Evolutionary conservation across 2,888 invertebrate genomes (phyloP).

Genomic region (Mythimna impura): DNA sequence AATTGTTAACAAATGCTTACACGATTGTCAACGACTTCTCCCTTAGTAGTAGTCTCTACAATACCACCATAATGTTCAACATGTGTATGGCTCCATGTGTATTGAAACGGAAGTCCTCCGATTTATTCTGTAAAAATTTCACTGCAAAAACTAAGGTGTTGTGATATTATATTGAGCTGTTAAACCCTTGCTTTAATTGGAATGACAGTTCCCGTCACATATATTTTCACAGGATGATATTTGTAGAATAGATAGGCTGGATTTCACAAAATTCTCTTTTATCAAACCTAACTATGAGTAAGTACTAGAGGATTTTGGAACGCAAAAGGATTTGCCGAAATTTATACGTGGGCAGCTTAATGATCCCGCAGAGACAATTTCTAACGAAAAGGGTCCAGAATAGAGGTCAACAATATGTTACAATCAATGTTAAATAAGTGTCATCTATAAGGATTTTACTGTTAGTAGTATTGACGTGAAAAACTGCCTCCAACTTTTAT

Average conservation of each 20-base stretch:
- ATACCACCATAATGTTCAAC: slow-evolving; percentile 27
- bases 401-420: slow-evolving; percentile 74
- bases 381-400: slow-evolving; percentile 77
- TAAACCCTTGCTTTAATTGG: no score
- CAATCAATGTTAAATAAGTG: slow-evolving; percentile 74
- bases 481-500: slow-evolving; percentile 50
- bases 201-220: no score
- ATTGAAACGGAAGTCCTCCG: slow-evolving; percentile 31
- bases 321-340: slow-evolving; percentile 69
- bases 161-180: no score
- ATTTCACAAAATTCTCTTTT: slow-evolving; percentile 30
- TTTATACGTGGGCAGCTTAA: slow-evolving; percentile 75
- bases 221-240: no score
- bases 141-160: no score
- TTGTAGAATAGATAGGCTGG: not conserved
- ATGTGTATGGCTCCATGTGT: slow-evolving; percentile 5
- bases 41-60: slow-evolving; percentile 54
- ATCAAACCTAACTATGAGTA: slow-evolving; percentile 25
- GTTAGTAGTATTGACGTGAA: slow-evolving; percentile 41
- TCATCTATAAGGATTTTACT: slow-evolving; percentile 67
- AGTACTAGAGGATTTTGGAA: slow-evolving; percentile 20
- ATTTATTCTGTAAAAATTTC: no score
- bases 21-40: slow-evolving; percentile 42
- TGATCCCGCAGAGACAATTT: slow-evolving; percentile 77
- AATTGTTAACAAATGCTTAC: slow-evolving; percentile 58